Evolutionary conservation across 2,113 vertebrate species (phyloP).

Genomic region (Brachyistius frenatus): DNA sequence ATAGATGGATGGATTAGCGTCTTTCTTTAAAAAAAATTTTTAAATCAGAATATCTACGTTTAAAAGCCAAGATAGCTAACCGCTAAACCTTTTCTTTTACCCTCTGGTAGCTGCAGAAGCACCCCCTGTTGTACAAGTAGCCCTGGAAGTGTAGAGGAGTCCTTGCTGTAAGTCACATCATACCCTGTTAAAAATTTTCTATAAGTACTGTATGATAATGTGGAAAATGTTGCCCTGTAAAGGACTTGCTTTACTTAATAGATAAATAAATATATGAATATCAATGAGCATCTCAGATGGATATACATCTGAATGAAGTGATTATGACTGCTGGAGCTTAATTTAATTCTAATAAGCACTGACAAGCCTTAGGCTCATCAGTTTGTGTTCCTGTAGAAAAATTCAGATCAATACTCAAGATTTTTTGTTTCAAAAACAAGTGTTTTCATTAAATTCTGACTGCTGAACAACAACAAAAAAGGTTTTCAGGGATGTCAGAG

Average conservation of each 20-base stretch:
- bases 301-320: no score
- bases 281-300: no score
- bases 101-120: no score
- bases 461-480: conserved; percentile 6
- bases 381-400: background rate
- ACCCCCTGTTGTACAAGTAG: no score
- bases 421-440: background rate
- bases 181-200: background rate
- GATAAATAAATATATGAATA: no score
- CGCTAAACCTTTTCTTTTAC: no score
- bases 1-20: no score
- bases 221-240: background rate
- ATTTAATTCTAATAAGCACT: background rate
- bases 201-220: background rate
- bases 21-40: no score
- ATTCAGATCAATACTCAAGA: background rate
- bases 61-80: no score
- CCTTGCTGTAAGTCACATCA: no score
- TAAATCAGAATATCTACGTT: no score
- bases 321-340: background rate
- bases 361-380: background rate
- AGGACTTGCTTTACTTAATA: background rate
- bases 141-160: no score
- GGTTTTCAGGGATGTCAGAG: background rate
- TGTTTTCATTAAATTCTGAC: background rate